Evolutionary conservation across 2,113 vertebrate genomes (phyloP).

Genomic region (Centropus bengalensis): DNA sequence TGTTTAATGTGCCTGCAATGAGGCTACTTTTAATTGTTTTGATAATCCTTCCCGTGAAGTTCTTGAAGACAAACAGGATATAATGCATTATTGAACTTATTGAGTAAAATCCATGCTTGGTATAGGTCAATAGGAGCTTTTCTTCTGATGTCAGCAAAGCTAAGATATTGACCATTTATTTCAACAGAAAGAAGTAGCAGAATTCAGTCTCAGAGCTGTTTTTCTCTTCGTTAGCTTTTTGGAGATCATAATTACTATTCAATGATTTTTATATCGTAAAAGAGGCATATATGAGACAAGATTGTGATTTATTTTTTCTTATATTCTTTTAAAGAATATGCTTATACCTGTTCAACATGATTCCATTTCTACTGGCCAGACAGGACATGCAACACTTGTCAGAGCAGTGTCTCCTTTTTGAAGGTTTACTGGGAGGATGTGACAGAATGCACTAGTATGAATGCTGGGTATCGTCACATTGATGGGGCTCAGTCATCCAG

Average conservation of each 20-base stretch:
- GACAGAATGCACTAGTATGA: not conserved
- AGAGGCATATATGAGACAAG: not conserved
- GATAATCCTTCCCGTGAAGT: not conserved
- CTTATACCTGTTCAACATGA: not conserved
- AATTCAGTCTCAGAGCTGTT: not conserved
- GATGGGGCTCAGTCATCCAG: not conserved
- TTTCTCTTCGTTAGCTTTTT: not conserved
- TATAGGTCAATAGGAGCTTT: not conserved
- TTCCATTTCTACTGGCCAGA: not conserved
- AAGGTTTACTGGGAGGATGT: not conserved
- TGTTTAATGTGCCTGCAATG: not conserved
- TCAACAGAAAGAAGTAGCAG: not conserved
- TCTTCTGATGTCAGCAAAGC: not conserved
- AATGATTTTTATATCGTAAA: accelerated
- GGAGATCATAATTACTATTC: not conserved
- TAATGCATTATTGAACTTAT: not conserved
- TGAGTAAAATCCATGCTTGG: constrained; percentile 21
- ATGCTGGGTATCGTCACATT: not conserved
- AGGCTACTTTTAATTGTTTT: not conserved
- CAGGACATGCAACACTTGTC: not conserved
- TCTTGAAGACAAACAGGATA: not conserved
- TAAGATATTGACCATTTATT: not conserved
- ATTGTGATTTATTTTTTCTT: not conserved
- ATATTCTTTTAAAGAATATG: too few relatives aligned
- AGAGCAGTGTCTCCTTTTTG: not conserved